Base-by-base conservation (phyloP, 2,797 vertebrate species). In the Malacoctenus gilli region DNA sequence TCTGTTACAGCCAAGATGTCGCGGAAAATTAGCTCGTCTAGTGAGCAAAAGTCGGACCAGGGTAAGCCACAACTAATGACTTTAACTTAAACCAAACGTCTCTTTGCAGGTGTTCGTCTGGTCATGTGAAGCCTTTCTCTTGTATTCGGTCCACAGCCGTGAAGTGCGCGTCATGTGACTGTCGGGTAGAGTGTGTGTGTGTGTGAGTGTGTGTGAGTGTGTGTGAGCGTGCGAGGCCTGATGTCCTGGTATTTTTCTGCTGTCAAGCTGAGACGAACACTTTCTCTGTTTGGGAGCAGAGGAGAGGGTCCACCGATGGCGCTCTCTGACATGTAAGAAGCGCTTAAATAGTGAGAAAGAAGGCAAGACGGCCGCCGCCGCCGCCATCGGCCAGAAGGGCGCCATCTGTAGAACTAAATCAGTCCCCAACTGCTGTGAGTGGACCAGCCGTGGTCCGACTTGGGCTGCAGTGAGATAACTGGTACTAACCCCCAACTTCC, bases 1-100 rank as follows among this genome's bases (percentile, higher is more conserved):
- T 90, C 73, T 91, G 62, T 93, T 92, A 76, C 95, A 99, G 97
- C 96, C 84, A 99, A 94, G 94, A 95, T 98, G 94, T 99, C 97
- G 84, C 94, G 96, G 91, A 99, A 96, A 93, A 94, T 99, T 94
- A 96, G 92, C 92, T 94, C 94, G 78, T 92, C 94, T 92, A 92
- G 91, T 87, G 96, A 98, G 84, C 93, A 94, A 92, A 99, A 96
- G 93, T 87, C 93, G 87, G 95, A 97, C 73, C 79, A 89, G 90
- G 96, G 96, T 99, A 96, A 97, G 96, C 79, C 69, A 72, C 55
- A 65, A 53, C 72, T 55, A 46, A 39, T 72, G 48, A 62, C 38
- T 43, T 59, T 31, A 59, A 60, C 20, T 13, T 56, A n/a, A 44
- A 12, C 59, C 67, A 60, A 34, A 32, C 34, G 40, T 61, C 68